Evolutionary conservation across 2,797 vertebrate species (phyloP).

Genomic region (Sebastes aleutianus): DNA sequence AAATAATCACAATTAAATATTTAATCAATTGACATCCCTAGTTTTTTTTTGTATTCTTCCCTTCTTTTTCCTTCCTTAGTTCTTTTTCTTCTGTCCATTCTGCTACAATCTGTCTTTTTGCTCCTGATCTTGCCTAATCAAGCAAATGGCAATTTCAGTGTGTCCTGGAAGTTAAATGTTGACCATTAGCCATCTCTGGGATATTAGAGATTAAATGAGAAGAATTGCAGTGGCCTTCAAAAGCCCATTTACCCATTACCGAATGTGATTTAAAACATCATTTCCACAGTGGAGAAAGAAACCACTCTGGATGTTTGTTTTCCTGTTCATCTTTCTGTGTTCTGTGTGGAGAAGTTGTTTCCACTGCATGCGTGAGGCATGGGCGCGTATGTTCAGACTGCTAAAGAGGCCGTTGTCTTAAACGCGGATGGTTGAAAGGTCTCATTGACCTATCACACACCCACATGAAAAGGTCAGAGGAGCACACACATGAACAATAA

Average conservation of each 20-base stretch:
- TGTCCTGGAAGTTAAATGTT: conserved; percentile 22
- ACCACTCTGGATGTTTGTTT: background rate
- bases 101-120: background rate
- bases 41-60: background rate
- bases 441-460: conserved; percentile 52
- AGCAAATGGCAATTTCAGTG: conserved; percentile 1
- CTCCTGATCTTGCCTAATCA: background rate
- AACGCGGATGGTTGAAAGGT: conserved; percentile 42
- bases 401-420: conserved; percentile 20
- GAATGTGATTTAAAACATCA: background rate
- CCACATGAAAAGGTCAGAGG: conserved; percentile 47
- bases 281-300: background rate
- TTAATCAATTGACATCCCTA: no score
- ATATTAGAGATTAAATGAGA: conserved; percentile 18
- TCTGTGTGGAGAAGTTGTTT: background rate
- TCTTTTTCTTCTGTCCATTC: background rate
- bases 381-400: background rate
- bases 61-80: background rate
- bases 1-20: no score
- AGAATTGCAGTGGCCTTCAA: conserved; percentile 43
- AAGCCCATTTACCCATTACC: conserved; percentile 5
- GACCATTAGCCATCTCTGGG: conserved; percentile 21
- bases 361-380: background rate
- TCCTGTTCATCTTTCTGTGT: background rate
- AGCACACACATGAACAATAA: background rate